Evolutionary conservation across 1,140 invertebrate species (phyloP), one percentile per base, ranked within the genome.

Genomic region (Argopecten irradians): DNA sequence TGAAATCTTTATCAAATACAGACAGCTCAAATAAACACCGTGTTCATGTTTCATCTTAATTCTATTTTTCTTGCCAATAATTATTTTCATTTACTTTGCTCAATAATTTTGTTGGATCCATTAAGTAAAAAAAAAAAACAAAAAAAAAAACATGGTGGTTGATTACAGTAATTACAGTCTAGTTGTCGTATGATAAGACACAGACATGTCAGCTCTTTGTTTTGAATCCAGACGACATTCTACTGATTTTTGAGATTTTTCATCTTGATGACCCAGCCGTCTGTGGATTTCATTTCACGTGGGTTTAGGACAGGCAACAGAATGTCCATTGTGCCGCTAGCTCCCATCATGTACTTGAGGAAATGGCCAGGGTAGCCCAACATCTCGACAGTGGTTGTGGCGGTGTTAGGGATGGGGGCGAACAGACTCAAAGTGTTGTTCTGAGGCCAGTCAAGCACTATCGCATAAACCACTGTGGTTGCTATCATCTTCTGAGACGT

Each of bases 381-480:
- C 34, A 93, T 71, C 28, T 88, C 89, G 55, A 93, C 90, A 71
- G 55, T 71, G 7, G 16, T 46, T 16, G 92, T 93, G 36, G 28
- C 16, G 0, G 86, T 0, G 22, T 88, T 43, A 14, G 91, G 43
- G 5, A 71, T 36, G 16, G 91, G 89, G 19, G 90, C 87, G 14
- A 88, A 89, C 34, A 93, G 90, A 32, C 28, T 89, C 32, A 93
- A 88, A 11, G 32, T 86, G n/a, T 83, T 86, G 33, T 41, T 89
- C 22, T 34, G 39, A 22, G 92, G 93, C 93, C 93, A 93, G n/a
- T 87, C 19, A 0, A 93, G 90, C 5, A 92, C 84, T 13, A 92
- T 88, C 36, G 92, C 93, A 86, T 93, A 93, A 5, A 92, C 92
- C 11, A n/a, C 43, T 8, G n/a, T 71, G 8, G 34, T 34, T 14